Percentiles rank a stretch among this genome's conserved stretches.
Evolutionary conservation across 2,888 invertebrate genomes (phyloP).

Genomic region (Mesochorus sp.): DNA sequence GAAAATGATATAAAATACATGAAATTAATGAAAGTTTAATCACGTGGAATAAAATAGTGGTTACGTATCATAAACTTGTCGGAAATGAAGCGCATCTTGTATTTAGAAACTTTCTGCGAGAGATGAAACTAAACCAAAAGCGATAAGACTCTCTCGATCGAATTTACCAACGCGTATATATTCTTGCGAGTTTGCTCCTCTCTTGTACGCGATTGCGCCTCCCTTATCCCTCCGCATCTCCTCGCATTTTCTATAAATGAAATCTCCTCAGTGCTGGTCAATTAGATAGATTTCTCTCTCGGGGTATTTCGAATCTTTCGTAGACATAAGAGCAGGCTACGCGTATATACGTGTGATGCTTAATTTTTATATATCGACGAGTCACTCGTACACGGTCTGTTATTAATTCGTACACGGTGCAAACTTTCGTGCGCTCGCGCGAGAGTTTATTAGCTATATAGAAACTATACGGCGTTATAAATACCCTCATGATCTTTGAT

Average conservation of each 20-base stretch:
- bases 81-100: conserved; percentile 19
- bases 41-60: not conserved
- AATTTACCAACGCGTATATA: not conserved
- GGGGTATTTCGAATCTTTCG: conserved; percentile 41
- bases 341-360: not conserved
- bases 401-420: conserved; percentile 35
- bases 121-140: conserved; percentile 27
- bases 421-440: conserved; percentile 33
- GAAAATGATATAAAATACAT: not conserved
- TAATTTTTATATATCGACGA: conserved; percentile 50
- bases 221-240: not conserved
- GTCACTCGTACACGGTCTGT: conserved; percentile 31
- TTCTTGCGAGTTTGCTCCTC: not conserved
- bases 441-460: conserved; percentile 24
- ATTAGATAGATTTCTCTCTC: conserved; percentile 58
- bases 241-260: conserved; percentile 47
- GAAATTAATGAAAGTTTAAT: not conserved
- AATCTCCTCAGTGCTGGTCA: conserved; percentile 59
- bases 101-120: conserved; percentile 3
- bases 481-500: conserved; percentile 12
- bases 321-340: not conserved
- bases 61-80: not conserved
- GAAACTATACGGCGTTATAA: not conserved
- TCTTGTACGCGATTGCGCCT: not conserved
- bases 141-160: conserved; percentile 31